These are phyloP conservation scores for Corella eumyota DNA, from an alignment of 23 tunicate species.

Conservation along the genomic window DNA sequence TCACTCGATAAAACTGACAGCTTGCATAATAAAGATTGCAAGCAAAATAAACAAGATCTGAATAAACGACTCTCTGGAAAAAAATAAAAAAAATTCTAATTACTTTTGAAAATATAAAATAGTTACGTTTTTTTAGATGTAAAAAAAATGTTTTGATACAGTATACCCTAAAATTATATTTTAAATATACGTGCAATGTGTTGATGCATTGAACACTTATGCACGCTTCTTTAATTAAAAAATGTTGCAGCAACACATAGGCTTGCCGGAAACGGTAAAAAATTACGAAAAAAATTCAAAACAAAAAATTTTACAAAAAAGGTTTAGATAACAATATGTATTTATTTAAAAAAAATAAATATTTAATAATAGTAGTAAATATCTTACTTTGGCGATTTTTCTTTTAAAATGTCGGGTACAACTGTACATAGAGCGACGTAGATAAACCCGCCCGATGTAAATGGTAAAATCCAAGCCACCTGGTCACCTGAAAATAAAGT, in stretches of 20 bases:
- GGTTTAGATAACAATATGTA: background rate
- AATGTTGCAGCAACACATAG: too few species aligned
- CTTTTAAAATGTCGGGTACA: conserved; percentile 77
- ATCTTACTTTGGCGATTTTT: conserved; percentile 44
- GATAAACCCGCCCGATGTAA: conserved; percentile 92
- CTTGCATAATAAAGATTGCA: conserved; percentile 49
- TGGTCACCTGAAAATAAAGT: conserved; percentile 23
- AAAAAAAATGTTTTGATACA: too few species aligned
- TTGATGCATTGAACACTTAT: too few species aligned
- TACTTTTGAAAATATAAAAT: too few species aligned
- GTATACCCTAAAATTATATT: background rate
- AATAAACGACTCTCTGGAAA: conserved; percentile 42
- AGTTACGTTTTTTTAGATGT: too few species aligned
- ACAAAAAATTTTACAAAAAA: too few species aligned
- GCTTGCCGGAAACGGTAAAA: too few species aligned
- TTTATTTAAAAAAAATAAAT: background rate
- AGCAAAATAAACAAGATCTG: conserved; percentile 20
- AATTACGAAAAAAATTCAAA: background rate
- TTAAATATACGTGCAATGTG: too few species aligned
- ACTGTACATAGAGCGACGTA: conserved; percentile 84
- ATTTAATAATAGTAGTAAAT: background rate
- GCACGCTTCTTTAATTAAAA: too few species aligned
- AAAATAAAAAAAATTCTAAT: background rate
- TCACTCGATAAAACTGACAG: conserved; percentile 50
- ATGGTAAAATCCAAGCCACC: conserved; percentile 73